Conservation (phyloP, 1,140 invertebrate genomes). For the Brachionus calyciflorus region DNA sequence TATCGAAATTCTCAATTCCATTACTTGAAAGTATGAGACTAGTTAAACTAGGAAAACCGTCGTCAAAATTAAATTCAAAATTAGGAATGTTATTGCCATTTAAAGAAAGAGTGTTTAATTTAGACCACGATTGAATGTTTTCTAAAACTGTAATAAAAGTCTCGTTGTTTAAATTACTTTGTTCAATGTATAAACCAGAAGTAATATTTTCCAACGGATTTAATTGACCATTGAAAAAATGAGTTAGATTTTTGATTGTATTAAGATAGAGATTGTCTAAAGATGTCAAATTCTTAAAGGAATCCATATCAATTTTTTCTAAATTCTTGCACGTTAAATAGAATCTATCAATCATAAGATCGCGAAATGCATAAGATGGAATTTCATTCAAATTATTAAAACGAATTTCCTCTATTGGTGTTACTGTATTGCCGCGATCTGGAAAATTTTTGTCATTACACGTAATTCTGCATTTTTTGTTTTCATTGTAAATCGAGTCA, state of each 20-base stretch:
- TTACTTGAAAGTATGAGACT: neutral
- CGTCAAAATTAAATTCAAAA: neutral
- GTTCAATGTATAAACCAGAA: neutral
- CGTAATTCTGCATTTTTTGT: neutral
- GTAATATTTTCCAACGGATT: slow-evolving; percentile 1
- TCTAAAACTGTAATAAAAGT: neutral
- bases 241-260: neutral
- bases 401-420: neutral
- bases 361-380: too few relatives aligned
- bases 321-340: too few relatives aligned
- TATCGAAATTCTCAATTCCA: neutral
- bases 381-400: slow-evolving; percentile 2
- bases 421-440: neutral
- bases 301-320: too few relatives aligned
- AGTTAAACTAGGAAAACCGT: neutral
- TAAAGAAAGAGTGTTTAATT: neutral
- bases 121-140: neutral
- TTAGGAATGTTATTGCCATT: neutral
- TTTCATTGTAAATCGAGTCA: neutral
- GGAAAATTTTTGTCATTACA: neutral
- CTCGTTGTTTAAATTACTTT: neutral
- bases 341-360: too few relatives aligned
- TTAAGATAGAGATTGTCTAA: neutral
- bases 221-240: neutral
- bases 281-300: neutral